Percentiles rank a stretch among this genome's conserved stretches.
Evolutionary conservation across 2,888 invertebrate species (phyloP).

Genomic region (Heteropelma amictum): DNA sequence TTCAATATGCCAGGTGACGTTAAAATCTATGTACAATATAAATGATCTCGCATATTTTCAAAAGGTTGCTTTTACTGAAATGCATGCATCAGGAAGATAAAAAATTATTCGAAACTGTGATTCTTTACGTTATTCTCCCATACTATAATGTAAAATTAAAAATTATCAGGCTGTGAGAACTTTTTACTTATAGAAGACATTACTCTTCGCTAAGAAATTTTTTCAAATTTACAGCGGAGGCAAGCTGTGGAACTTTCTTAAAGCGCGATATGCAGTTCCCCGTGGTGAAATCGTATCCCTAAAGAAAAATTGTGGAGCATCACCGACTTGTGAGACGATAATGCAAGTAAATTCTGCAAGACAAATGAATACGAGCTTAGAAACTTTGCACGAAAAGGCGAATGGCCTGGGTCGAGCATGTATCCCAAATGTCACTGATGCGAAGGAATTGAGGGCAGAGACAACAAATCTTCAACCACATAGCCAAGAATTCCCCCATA

Average conservation of each 20-base stretch:
- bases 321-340: slow-evolving; percentile 66
- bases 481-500: slow-evolving; percentile 33
- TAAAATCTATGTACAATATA: background rate
- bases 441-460: too few relatives aligned
- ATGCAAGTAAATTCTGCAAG: slow-evolving; percentile 58
- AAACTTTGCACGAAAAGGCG: background rate
- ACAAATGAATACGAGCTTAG: slow-evolving; percentile 39
- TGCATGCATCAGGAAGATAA: too few relatives aligned
- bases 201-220: too few relatives aligned
- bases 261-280: slow-evolving; percentile 66
- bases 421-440: too few relatives aligned
- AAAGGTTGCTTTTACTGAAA: too few relatives aligned
- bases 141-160: too few relatives aligned
- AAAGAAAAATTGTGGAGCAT: slow-evolving; percentile 59
- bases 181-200: too few relatives aligned
- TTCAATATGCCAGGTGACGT: slow-evolving; percentile 83
- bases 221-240: slow-evolving; percentile 72
- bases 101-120: too few relatives aligned
- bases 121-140: too few relatives aligned
- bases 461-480: too few relatives aligned
- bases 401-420: background rate
- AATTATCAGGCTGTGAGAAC: too few relatives aligned
- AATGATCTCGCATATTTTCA: too few relatives aligned
- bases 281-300: slow-evolving; percentile 54
- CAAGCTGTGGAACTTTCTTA: slow-evolving; percentile 76